Evolutionary conservation across 2,797 vertebrate genomes (phyloP), one percentile per base, ranked within the genome.

Genomic region (Lacerta agilis): DNA sequence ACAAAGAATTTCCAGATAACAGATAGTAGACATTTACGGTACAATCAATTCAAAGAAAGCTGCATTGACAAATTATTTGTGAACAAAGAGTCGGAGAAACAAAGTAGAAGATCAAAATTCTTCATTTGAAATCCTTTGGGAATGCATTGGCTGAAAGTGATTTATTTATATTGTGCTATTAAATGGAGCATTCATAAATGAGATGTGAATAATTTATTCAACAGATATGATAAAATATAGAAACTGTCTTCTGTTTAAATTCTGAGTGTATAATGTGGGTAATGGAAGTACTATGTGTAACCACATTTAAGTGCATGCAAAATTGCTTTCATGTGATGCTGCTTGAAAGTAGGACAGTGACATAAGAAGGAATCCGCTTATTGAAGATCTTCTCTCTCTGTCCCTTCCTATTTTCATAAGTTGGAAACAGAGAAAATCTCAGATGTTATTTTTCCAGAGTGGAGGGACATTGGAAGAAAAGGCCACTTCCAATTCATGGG

Each of bases 151-250:
- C 1, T 69, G 20, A 83, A 82, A 1, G 29, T 79, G 4, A 49
- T 89, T 91, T 87, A 79, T 90, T 89, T 92, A 11, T 77, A 49
- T 73, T 9, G 61, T 38, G 18, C 86, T 83, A 88, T 15, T 79
- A 87, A 92, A 88, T 73, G 4, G 76, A 85, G 3, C 36, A 90
- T 87, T 89, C 38, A 38, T 79, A 13, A 90, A 90, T 87, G 58
- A 69, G 29, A 0, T 72, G 75, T 90, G 45, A 85, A 90, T 83
- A 82, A 66, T 86, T 79, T 77, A 86, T 77, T 58, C 15, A 78
- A 33, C n/a, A 89, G 83, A 87, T 83, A 29, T 61, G 72, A 79
- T 66, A 49, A 90, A 91, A 67, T 89, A 82, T 76, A 10, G 15
- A 86, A 92, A 18, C 67, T 73, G 17, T 38, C 38, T 36, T 66